Base-by-base conservation (phyloP, 1,140 invertebrate species). In the Babylonia areolata region DNA sequence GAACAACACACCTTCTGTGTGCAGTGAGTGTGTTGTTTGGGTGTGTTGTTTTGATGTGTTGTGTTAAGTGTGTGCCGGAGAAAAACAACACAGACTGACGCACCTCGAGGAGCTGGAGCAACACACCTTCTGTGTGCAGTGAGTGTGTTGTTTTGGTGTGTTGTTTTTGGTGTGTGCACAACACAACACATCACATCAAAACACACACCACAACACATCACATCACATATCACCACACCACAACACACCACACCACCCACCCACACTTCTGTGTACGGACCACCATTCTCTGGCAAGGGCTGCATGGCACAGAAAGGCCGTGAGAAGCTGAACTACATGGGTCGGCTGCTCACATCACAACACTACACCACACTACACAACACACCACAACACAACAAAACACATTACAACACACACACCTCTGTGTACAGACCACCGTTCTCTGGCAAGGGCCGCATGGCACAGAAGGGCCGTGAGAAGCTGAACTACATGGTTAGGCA, bases 51-150 rank as follows among this genome's bases (percentile, higher is more conserved):
- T n/a, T n/a, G n/a, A n/a, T n/a, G n/a, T n/a, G n/a, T n/a, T n/a
- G n/a, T n/a, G n/a, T n/a, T n/a, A n/a, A n/a, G n/a, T n/a, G n/a
- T n/a, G n/a, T n/a, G n/a, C 91, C 90, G 28, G 88, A 89, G 35
- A 90, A 90, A 71, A 89, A 35, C 87, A 89, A 31, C 89, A 90
- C 77, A 91, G 89, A 77, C 87, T 93, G 77, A 94, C 92, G 0
- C 90, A 91, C 77, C 85, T 93, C 23, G 92, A 94, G 81, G 88
- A 94, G 79, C 84, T 94, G 37, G 92, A 93, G 69, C 85, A 92
- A 83, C 92, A 93, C 81, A 90, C 90, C 3, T 90, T 91, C 79
- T 85, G 86, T 80, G 93, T 94, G 31, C 91, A 93, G 93, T 94
- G 85, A 90, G 92, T 92, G 58, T 9, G 46, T 12, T 51, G 46